Evolutionary conservation across 2,797 vertebrate species (phyloP), one percentile per base, ranked within the genome.

Genomic region (Brachyrhaphis roseni): DNA sequence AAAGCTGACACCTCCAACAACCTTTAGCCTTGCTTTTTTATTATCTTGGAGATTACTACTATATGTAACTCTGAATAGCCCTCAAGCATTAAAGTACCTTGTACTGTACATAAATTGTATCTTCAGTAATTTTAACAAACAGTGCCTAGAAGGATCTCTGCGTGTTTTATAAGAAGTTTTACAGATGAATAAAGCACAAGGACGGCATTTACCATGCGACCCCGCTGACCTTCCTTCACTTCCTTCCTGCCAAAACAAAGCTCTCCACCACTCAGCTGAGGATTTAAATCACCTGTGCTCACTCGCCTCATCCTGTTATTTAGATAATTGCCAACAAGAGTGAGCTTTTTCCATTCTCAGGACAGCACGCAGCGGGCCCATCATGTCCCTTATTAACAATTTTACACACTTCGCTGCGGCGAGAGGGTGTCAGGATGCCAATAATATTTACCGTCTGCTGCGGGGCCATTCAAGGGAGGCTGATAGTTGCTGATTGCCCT

Each of bases 351-450:
- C 90, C 89, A 92, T 93, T 92, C 93, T 93, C 92, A 83, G 89
- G 83, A 91, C 89, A 82, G 87, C 93, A 85, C 85, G 91, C 92
- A 86, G 91, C 86, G 79, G 91, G 90, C 90, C 94, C 93, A 95
- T 95, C 94, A 94, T 94, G 94, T 94, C 92, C 91, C 93, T 94
- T 95, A 95, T 96, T 95, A 95, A 93, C 91, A 94, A 94, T 95
- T 95, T 95, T 95, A 94, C 94, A 95, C 94, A 93, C 93, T 91
- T 85, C 93, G 93, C 89, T 88, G 88, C 87, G 88, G 94, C 88
- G 77, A 92, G 90, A 90, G 89, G 87, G 91, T 95, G 95, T 95
- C 95, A 95, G 94, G 86, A 94, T 94, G 94, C 94, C 95, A 95
- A 94, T 96, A 96, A 96, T 95, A 95, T 95, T 96, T 95, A 95